Percentiles rank a stretch among this genome's conserved stretches.
phyloP scores from a whole-genome alignment of 2,113 vertebrate genomes.

The Cyphomyrus discorhynchus region DNA sequence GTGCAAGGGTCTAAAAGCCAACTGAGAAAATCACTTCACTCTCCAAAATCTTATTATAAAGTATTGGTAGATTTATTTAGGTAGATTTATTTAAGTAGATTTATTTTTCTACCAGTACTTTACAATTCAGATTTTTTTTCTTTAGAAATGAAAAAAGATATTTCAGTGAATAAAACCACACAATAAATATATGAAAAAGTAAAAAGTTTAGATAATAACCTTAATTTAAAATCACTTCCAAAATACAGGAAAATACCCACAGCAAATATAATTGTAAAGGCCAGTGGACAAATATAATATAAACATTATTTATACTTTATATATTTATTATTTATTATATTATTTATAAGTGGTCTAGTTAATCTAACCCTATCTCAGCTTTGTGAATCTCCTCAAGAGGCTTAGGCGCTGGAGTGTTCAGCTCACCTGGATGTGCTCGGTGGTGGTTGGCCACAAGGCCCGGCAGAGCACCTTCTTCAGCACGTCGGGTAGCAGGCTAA shows the following conservation, averaged over 20 bases:
- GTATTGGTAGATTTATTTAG: too few species aligned
- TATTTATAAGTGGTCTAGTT: not conserved
- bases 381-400: not conserved
- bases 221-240: conserved; percentile 35
- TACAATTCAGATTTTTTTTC: not conserved
- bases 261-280: conserved; percentile 44
- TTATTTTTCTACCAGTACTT: not conserved
- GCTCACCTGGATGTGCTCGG: conserved; percentile 84
- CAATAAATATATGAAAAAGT: not conserved
- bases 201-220: not conserved
- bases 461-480: conserved; percentile 85
- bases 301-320: conserved; percentile 1
- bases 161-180: not conserved
- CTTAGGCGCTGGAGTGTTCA: not conserved
- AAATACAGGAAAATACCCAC: conserved; percentile 41
- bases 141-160: not conserved
- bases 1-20: not conserved
- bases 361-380: not conserved
- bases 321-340: not conserved
- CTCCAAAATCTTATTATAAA: not conserved
- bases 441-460: conserved; percentile 85
- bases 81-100: too few species aligned
- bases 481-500: conserved; percentile 88
- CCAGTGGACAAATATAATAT: conserved; percentile 12
- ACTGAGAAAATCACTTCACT: not conserved